Evolutionary conservation across 2,113 vertebrate genomes (phyloP).

Genomic region (Lepisosteus osseus): DNA sequence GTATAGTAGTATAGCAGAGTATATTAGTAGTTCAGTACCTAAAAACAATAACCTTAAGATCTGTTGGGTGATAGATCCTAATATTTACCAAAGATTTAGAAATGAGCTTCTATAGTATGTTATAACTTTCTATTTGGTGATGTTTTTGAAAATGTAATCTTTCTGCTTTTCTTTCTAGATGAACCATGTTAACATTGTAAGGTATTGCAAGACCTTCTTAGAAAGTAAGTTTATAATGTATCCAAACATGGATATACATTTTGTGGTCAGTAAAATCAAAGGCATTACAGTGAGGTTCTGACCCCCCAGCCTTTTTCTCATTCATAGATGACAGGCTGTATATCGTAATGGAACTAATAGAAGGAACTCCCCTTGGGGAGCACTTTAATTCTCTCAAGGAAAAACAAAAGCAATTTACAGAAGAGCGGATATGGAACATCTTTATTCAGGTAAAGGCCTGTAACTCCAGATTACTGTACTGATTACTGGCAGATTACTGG

Average conservation of each 20-base stretch:
- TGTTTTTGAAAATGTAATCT: neutral
- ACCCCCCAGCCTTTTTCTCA: neutral
- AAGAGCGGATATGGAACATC: constrained; percentile 83
- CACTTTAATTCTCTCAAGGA: constrained; percentile 83
- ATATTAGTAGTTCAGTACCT: too few relatives aligned
- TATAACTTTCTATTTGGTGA: neutral
- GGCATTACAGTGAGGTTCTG: neutral
- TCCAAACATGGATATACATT: neutral
- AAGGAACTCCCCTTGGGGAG: constrained; percentile 76
- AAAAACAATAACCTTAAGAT: too few relatives aligned
- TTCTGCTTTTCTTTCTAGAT: constrained; percentile 62
- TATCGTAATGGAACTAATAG: constrained; percentile 87
- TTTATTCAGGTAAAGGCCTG: constrained; percentile 78
- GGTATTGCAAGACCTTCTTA: constrained; percentile 86
- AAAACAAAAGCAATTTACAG: constrained; percentile 76
- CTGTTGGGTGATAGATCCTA: too few relatives aligned
- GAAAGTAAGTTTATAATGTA: constrained; percentile 72
- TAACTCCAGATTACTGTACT: neutral
- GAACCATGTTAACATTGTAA: constrained; percentile 82
- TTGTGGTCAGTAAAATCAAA: neutral
- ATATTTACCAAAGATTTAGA: too few relatives aligned
- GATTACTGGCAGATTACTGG: neutral
- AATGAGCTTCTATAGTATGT: neutral
- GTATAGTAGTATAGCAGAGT: too few relatives aligned
- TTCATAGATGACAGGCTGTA: constrained; percentile 77